Base-by-base conservation (phyloP, 2,888 invertebrate genomes). In the Trypoxylon attenuatum region DNA sequence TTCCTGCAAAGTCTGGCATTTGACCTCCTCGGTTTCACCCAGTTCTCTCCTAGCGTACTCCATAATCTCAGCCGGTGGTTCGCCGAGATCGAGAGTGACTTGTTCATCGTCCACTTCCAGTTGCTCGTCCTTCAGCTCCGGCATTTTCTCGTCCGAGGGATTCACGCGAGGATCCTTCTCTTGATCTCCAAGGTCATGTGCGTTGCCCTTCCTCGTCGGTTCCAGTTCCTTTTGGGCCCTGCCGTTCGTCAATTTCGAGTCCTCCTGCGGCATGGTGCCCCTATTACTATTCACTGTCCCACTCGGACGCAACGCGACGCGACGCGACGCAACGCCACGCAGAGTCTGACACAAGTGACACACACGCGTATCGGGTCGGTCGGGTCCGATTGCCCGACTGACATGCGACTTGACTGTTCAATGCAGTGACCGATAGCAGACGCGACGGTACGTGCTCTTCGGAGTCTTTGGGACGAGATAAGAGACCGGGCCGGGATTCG, bases 21-120 rank as follows among this genome's bases (percentile, higher is more conserved):
- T 90, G 13, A 91, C 91, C 81, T 92, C 91, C 1, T 93, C 92
- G 76, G 92, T 90, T 87, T 95, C 95, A 0, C 93, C 92, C 29
- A 92, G 88, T 76, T 91, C 89, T 70, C 90, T 89, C 52, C 90
- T 88, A 0, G 94, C 93, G 82, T 92, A 91, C 76, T 93, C 91
- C 76, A 90, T 83, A 16, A 94, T 86, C 67, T 93, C 91, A 50
- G 91, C 89, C 0, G 94, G 90, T 0, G 94, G 90, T 78, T 92
- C 91, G 0, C 89, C 89, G 33, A 94, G 83, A 68, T 95, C 92
- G 80, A 95, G 82, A 54, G 91, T 89, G 45, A 91, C 89, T 69
- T 89, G 87, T 79, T 90, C 90, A 52, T 90, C 90, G 15, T 91
- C 89, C 43, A 86, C 87, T 50, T 89, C 21, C 5, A 39, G 43